These are phyloP conservation scores for Mylabris phalerata DNA, from an alignment of 1,140 invertebrate species.

Conservation along the genomic window DNA sequence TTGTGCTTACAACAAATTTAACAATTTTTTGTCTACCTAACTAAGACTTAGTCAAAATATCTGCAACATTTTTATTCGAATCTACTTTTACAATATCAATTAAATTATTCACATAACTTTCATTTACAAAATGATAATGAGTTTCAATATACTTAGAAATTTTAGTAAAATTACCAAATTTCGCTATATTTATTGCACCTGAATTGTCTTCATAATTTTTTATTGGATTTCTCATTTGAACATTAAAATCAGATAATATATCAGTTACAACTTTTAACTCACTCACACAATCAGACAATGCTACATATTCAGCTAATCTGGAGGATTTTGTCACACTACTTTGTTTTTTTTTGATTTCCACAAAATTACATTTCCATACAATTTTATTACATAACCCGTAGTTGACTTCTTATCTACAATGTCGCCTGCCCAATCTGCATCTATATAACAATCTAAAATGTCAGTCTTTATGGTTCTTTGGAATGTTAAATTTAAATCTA, in stretches of 20 bases:
- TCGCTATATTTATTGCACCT: slow-evolving; percentile 20
- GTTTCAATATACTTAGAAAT: slow-evolving; percentile 5
- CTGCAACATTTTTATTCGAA: slow-evolving; percentile 3
- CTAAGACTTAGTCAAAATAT: slow-evolving; percentile 5
- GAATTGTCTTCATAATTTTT: slow-evolving; percentile 23
- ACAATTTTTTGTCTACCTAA: background rate
- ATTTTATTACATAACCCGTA: slow-evolving; percentile 31
- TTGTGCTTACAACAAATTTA: background rate
- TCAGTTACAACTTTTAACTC: slow-evolving; percentile 18
- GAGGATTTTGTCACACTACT: slow-evolving; percentile 30
- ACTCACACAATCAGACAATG: slow-evolving; percentile 23
- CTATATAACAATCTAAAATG: slow-evolving; percentile 37
- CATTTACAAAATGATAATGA: slow-evolving; percentile 5
- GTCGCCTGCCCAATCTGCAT: slow-evolving; percentile 40
- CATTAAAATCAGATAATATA: slow-evolving; percentile 15
- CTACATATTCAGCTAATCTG: slow-evolving; percentile 28
- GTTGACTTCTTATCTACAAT: slow-evolving; percentile 39
- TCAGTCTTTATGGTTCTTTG: slow-evolving; percentile 30
- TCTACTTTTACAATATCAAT: slow-evolving; percentile 5
- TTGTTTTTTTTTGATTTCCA: slow-evolving; percentile 39
- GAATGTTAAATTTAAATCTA: slow-evolving; percentile 37
- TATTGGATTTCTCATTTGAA: slow-evolving; percentile 7
- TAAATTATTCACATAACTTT: background rate
- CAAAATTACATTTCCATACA: slow-evolving; percentile 33
- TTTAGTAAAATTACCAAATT: slow-evolving; percentile 24